Conservation (phyloP, 2,113 vertebrate species). For the Malurus melanocephalus region DNA sequence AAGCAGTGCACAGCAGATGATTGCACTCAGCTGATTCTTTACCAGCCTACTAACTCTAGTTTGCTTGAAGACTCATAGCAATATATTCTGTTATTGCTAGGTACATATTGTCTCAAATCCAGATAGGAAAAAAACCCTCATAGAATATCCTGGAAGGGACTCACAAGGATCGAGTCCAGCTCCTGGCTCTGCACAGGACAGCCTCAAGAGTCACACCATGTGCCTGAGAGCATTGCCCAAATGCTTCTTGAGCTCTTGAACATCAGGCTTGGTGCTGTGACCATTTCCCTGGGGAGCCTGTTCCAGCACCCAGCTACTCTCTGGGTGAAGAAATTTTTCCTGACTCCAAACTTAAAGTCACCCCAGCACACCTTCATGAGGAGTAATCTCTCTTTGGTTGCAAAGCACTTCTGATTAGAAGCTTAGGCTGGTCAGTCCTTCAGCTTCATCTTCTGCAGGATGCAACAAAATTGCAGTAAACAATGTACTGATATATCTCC, state of each 20-base stretch:
- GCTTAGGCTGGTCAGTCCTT: not conserved
- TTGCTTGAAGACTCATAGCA: not conserved
- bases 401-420: not conserved
- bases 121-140: rapidly evolving
- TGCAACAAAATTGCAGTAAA: not conserved
- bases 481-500: not conserved
- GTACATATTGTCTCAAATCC: not conserved
- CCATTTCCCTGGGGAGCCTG: not conserved
- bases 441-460: not conserved
- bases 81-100: not conserved
- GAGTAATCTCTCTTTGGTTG: not conserved
- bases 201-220: not conserved
- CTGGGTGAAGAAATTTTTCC: not conserved
- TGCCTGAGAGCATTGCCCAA: not conserved
- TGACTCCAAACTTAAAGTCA: not conserved
- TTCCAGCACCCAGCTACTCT: not conserved
- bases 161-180: not conserved
- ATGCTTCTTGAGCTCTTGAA: not conserved
- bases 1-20: not conserved
- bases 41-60: not conserved
- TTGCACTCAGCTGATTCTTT: conserved; percentile 19
- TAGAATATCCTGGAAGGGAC: not conserved
- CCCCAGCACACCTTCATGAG: not conserved
- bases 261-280: not conserved
- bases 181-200: not conserved